Percentiles rank a stretch among this genome's conserved stretches.
Evolutionary conservation across 1,140 invertebrate genomes (phyloP).

Genomic region (Dendroctonus valens): DNA sequence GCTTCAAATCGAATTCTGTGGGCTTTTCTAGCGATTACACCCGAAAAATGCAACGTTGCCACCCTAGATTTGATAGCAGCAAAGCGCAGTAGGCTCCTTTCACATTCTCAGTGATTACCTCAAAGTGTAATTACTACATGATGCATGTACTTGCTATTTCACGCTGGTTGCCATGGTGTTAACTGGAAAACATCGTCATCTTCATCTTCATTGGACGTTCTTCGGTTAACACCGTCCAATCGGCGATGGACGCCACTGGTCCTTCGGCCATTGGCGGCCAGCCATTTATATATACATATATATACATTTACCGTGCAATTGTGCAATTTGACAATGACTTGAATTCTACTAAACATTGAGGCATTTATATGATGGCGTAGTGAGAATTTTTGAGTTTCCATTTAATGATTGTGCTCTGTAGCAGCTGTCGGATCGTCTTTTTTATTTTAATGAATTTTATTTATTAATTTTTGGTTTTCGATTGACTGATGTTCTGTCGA

Average conservation of each 20-base stretch:
- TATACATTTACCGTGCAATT: conserved; percentile 38
- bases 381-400: conserved; percentile 41
- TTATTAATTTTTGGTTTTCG: conserved; percentile 29
- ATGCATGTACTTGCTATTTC: conserved; percentile 42
- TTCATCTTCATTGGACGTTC: no score
- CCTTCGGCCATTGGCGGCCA: neutral
- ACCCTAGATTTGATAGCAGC: conserved; percentile 46
- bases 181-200: no score
- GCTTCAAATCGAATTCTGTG: conserved; percentile 31
- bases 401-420: conserved; percentile 46
- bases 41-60: conserved; percentile 27
- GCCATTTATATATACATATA: conserved; percentile 23
- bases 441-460: neutral
- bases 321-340: conserved; percentile 46
- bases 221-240: neutral
- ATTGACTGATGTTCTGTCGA: conserved; percentile 41
- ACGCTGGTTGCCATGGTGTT: neutral
- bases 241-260: neutral
- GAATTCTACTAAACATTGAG: conserved; percentile 42
- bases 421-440: conserved; percentile 44
- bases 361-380: conserved; percentile 45
- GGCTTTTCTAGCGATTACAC: conserved; percentile 44
- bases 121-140: conserved; percentile 44
- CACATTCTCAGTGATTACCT: conserved; percentile 23
- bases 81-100: conserved; percentile 44